Evolutionary conservation across 2,797 vertebrate species (phyloP).

Genomic region (Poecilia velifera): DNA sequence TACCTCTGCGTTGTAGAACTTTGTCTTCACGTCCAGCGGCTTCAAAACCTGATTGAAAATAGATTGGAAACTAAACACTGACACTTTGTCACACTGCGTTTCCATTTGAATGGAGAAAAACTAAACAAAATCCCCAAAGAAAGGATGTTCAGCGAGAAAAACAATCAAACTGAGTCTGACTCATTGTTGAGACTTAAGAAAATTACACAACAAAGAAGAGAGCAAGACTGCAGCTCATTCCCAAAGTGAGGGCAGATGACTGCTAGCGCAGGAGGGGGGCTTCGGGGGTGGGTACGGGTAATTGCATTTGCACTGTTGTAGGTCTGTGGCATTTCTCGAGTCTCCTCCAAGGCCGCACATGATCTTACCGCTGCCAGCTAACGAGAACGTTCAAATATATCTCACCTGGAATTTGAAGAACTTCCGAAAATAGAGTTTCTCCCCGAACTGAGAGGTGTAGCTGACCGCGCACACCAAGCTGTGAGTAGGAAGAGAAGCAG

Average conservation of each 20-base stretch:
- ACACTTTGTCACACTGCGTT: constrained; percentile 52
- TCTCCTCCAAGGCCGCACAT: constrained; percentile 30
- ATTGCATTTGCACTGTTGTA: constrained; percentile 47
- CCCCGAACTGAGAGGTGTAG: constrained; percentile 93
- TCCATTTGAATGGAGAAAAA: constrained; percentile 44
- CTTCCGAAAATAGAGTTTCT: constrained; percentile 99
- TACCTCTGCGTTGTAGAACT: constrained; percentile 99
- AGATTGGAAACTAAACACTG: constrained; percentile 81
- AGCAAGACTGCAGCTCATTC: background rate
- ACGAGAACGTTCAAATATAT: constrained; percentile 17
- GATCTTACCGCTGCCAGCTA: background rate
- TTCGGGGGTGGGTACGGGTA: constrained; percentile 8
- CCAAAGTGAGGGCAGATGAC: constrained; percentile 18
- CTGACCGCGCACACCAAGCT: constrained; percentile 98
- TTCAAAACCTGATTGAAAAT: constrained; percentile 94
- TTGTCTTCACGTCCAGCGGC: constrained; percentile 98
- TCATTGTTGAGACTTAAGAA: background rate
- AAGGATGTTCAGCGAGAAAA: background rate
- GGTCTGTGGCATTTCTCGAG: constrained; percentile 72
- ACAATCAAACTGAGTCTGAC: background rate
- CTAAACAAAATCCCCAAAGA: background rate
- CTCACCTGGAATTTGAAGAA: constrained; percentile 99
- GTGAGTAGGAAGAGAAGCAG: constrained; percentile 21
- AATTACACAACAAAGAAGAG: background rate
- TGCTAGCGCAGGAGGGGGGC: background rate